phyloP scores from a whole-genome alignment of 2,888 invertebrate genomes.

The Holacanthella duospinosa region DNA sequence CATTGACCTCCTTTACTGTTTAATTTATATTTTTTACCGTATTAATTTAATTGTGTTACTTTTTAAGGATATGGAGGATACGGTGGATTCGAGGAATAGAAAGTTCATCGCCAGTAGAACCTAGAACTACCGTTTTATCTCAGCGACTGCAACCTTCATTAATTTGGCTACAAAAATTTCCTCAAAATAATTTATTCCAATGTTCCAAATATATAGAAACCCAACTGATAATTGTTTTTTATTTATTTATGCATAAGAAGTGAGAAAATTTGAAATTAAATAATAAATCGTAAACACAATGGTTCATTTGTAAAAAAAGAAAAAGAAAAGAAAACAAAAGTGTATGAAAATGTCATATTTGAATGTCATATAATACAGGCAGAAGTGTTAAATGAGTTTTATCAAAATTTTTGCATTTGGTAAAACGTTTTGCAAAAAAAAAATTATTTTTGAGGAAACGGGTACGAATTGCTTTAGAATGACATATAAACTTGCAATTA shows the following conservation, averaged over 20 bases:
- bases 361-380: no score
- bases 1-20: no score
- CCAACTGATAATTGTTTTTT: background rate
- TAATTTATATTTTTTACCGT: no score
- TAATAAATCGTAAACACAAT: background rate
- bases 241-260: slow-evolving; percentile 9
- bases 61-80: slow-evolving; percentile 27
- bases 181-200: background rate
- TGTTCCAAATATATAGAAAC: background rate
- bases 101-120: background rate
- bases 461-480: no score
- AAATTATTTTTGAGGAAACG: no score
- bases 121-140: background rate
- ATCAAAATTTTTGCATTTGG: no score
- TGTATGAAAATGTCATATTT: no score
- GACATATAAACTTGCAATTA: no score
- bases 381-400: no score
- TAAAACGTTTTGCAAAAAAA: no score
- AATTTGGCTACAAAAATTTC: background rate
- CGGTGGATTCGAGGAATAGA: slow-evolving; percentile 31
- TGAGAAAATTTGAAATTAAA: background rate
- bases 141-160: background rate
- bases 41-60: no score
- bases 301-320: background rate
- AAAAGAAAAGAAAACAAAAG: no score